These are phyloP conservation scores for Macrotis lagotis DNA, from an alignment of 2,113 vertebrate genomes.

Conservation along the genomic window DNA sequence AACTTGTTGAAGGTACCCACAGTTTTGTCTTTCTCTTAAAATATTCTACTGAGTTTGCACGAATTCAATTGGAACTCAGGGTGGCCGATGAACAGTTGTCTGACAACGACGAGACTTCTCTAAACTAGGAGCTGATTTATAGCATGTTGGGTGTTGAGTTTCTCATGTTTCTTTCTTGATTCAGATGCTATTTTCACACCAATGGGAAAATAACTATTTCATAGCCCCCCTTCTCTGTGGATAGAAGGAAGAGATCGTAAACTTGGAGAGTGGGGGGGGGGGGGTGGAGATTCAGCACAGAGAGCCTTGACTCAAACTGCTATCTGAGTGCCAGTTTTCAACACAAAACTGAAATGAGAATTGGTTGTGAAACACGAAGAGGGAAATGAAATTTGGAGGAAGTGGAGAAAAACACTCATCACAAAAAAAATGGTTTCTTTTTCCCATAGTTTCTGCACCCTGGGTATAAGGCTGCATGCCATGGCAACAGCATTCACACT, in stretches of 20 bases:
- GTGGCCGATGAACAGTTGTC: neutral
- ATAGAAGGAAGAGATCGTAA: constrained; percentile 65
- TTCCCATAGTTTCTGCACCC: constrained; percentile 71
- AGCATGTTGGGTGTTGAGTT: neutral
- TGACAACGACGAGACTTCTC: fast-evolving
- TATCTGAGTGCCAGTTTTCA: constrained; percentile 1
- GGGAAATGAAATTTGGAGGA: neutral
- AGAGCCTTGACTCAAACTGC: constrained; percentile 51
- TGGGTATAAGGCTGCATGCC: constrained; percentile 81
- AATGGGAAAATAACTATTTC: constrained; percentile 64
- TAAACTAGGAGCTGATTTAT: neutral
- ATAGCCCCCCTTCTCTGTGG: constrained; percentile 58
- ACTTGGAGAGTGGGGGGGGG: neutral
- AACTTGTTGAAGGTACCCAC: neutral
- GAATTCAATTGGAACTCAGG: neutral
- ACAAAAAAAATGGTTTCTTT: constrained; percentile 59
- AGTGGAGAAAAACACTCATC: constrained; percentile 57
- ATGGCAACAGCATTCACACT: constrained; percentile 87
- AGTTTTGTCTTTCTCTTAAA: neutral
- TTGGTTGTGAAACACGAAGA: constrained; percentile 15
- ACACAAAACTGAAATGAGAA: constrained; percentile 8
- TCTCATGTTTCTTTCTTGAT: constrained; percentile 42
- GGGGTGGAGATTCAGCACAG: neutral
- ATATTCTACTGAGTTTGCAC: neutral
- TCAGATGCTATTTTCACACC: constrained; percentile 69